These are phyloP conservation scores for Cephus rjabovi DNA, from an alignment of 2,888 invertebrate genomes.

Conservation along the genomic window DNA sequence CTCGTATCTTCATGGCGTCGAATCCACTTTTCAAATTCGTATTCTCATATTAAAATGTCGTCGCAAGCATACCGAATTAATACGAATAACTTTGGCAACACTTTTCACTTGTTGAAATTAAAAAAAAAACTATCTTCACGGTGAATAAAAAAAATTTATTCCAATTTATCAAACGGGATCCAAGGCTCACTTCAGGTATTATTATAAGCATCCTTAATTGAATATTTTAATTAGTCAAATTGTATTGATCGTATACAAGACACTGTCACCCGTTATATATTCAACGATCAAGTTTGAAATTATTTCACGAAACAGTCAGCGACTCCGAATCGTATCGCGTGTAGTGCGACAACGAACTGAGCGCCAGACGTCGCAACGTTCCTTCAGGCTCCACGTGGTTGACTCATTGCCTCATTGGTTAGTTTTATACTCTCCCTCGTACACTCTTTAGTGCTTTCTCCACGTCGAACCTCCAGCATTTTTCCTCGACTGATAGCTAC, in stretches of 20 bases:
- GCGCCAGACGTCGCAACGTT: not conserved
- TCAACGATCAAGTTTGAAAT: not conserved
- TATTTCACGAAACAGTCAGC: not conserved
- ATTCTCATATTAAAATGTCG: not conserved
- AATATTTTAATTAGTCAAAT: not conserved
- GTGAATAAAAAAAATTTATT: not conserved
- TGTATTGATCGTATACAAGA: not conserved
- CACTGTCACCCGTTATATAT: not conserved
- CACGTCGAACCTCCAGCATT: not conserved
- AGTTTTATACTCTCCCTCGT: not conserved
- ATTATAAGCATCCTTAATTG: not conserved
- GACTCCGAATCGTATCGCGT: not conserved
- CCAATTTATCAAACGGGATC: not conserved
- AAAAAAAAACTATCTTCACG: not conserved
- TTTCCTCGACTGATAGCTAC: not conserved
- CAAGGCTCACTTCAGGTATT: not conserved
- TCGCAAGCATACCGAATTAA: not conserved
- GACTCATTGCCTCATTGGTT: not conserved
- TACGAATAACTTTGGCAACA: not conserved
- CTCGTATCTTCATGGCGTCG: slow-evolving; percentile 53
- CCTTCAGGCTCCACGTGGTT: not conserved
- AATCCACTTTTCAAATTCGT: not conserved
- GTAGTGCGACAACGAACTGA: not conserved
- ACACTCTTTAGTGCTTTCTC: not conserved
- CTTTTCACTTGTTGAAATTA: not conserved